Evolutionary conservation across 1,140 invertebrate genomes (phyloP).

Genomic region (Oryzaephilus surinamensis): DNA sequence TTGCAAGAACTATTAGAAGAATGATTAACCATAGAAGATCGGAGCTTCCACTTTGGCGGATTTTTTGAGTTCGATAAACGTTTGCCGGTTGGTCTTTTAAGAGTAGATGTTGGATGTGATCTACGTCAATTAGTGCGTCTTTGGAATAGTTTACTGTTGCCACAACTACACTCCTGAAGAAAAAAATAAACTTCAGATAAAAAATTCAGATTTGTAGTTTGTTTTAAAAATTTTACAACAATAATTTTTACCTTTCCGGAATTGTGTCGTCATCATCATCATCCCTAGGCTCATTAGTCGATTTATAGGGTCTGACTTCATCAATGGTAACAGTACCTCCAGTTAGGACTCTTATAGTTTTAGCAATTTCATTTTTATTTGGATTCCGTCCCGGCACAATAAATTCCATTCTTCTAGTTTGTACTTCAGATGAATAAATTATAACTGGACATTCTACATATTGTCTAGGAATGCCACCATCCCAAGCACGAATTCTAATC

Average conservation of each 20-base stretch:
- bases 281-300: constrained; percentile 38
- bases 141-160: constrained; percentile 59
- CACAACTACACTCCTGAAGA: constrained; percentile 60
- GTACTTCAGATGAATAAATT: constrained; percentile 54
- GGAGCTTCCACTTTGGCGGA: constrained; percentile 12
- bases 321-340: constrained; percentile 64
- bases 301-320: constrained; percentile 56
- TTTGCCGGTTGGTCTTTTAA: constrained; percentile 14
- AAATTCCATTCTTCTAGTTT: constrained; percentile 63
- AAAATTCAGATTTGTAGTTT: neutral
- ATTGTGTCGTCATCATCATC: constrained; percentile 28
- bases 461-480: constrained; percentile 65
- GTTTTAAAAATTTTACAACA: neutral
- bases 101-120: constrained; percentile 44
- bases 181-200: too few species aligned
- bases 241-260: constrained; percentile 23
- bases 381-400: constrained; percentile 63
- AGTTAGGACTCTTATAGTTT: constrained; percentile 63
- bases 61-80: constrained; percentile 9
- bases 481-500: constrained; percentile 63
- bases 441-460: constrained; percentile 53
- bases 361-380: constrained; percentile 54
- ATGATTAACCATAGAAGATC: constrained; percentile 63
- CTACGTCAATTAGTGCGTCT: constrained; percentile 53
- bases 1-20: constrained; percentile 57